These are phyloP conservation scores for Parnassius smintheus DNA, from an alignment of 2,888 invertebrate species.

Conservation along the genomic window DNA sequence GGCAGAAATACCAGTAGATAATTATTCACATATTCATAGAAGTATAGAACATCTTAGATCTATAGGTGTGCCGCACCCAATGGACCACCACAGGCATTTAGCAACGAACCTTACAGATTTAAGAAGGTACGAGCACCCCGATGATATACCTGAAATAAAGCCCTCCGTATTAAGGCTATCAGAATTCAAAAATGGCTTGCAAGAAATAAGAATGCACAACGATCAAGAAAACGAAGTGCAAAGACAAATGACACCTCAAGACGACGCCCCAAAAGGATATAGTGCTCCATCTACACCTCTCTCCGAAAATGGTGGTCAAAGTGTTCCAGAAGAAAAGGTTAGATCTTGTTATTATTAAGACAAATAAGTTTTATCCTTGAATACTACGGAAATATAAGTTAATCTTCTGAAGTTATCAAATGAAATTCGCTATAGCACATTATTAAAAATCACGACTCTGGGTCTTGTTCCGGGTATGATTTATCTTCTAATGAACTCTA, in stretches of 20 bases:
- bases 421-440: conserved; percentile 57
- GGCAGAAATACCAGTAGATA: conserved; percentile 85
- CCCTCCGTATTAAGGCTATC: conserved; percentile 76
- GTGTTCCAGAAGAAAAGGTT: conserved; percentile 76
- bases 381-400: conserved; percentile 63
- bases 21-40: conserved; percentile 84
- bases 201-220: conserved; percentile 65
- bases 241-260: conserved; percentile 72
- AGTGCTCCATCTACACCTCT: conserved; percentile 77
- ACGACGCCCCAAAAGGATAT: conserved; percentile 74
- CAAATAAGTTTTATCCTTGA: conserved; percentile 52
- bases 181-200: conserved; percentile 72
- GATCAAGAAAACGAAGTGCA: conserved; percentile 75
- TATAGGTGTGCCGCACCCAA: conserved; percentile 78
- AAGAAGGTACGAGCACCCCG: conserved; percentile 74
- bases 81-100: conserved; percentile 73
- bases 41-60: conserved; percentile 84
- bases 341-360: conserved; percentile 43
- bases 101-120: conserved; percentile 72
- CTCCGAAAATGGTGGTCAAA: conserved; percentile 75
- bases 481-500: conserved; percentile 57
- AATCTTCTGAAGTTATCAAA: conserved; percentile 55
- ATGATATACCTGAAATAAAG: conserved; percentile 75
- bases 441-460: conserved; percentile 62
- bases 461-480: conserved; percentile 67